Conservation (phyloP, 2,113 vertebrate species). For the Rutilus rutilus region DNA sequence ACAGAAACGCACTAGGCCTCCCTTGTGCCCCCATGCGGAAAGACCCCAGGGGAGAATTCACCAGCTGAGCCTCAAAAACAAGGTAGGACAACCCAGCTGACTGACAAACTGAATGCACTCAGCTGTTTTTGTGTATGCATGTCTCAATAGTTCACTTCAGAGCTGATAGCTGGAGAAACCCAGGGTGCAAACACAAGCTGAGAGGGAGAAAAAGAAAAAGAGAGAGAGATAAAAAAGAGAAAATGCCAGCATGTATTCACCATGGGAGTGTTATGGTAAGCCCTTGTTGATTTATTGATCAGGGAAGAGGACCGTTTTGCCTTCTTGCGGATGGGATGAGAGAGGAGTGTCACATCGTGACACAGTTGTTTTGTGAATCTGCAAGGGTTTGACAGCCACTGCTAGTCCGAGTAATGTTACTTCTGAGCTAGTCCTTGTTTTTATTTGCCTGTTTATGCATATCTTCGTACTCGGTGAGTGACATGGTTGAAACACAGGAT, state of each 20-base stretch:
- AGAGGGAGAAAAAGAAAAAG: constrained; percentile 24
- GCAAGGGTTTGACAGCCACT: constrained; percentile 12
- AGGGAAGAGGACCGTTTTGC: constrained; percentile 52
- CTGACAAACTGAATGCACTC: constrained; percentile 64
- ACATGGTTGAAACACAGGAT: background rate
- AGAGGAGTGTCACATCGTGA: constrained; percentile 4
- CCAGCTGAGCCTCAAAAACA: constrained; percentile 82
- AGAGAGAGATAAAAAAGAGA: constrained; percentile 58
- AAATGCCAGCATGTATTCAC: constrained; percentile 55
- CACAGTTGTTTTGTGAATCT: constrained; percentile 23
- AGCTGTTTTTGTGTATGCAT: constrained; percentile 40
- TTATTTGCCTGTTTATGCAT: constrained; percentile 31
- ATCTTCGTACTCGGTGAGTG: background rate
- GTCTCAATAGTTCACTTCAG: constrained; percentile 38
- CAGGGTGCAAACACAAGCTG: constrained; percentile 52
- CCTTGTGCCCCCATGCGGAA: constrained; percentile 75
- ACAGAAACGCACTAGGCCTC: constrained; percentile 60
- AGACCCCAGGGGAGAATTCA: constrained; percentile 70
- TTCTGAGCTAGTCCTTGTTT: constrained; percentile 61
- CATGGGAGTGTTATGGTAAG: constrained; percentile 69
- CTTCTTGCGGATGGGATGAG: constrained; percentile 39
- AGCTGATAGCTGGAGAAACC: constrained; percentile 46
- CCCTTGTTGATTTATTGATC: constrained; percentile 55
- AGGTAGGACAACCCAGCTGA: constrained; percentile 80
- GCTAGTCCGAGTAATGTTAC: constrained; percentile 59